A percentile compares a stretch with the other conserved stretches of the same genome.
These are phyloP conservation scores for Sesamia inferens DNA, from an alignment of 2,888 invertebrate species.

Conservation along the genomic window DNA sequence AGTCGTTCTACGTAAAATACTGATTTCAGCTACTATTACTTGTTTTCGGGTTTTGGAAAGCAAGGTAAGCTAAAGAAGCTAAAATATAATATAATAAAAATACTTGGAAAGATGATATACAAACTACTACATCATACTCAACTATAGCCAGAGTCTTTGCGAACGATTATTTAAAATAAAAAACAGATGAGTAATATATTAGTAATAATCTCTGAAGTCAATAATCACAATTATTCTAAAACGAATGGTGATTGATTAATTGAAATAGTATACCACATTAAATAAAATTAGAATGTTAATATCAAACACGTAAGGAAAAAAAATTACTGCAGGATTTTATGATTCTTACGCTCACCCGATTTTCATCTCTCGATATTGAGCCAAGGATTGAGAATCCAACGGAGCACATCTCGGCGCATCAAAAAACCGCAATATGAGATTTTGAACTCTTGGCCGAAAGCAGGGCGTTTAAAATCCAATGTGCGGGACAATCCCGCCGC, in stretches of 20 bases:
- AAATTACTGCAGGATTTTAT: neutral
- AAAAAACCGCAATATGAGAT: neutral
- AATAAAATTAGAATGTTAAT: neutral
- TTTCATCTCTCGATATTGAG: neutral
- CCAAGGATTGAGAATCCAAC: neutral
- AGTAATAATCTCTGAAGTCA: neutral
- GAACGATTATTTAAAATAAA: neutral
- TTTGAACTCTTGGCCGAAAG: neutral
- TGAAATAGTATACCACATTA: slow-evolving; percentile 6
- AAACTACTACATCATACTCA: neutral
- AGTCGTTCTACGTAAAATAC: too few species aligned
- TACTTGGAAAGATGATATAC: neutral
- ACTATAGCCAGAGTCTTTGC: neutral
- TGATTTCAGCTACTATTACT: too few species aligned
- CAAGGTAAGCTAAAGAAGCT: too few species aligned
- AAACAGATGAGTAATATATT: neutral
- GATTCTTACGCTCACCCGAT: too few species aligned
- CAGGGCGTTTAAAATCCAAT: neutral
- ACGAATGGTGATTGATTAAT: slow-evolving; percentile 17
- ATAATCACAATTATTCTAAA: slow-evolving; percentile 12
- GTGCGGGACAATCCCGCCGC: neutral
- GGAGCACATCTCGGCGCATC: neutral
- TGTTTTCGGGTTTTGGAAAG: neutral
- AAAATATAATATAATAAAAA: neutral
- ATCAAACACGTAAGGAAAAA: neutral